phyloP scores from a whole-genome alignment of 2,113 vertebrate genomes.

The Engraulis encrasicolus region DNA sequence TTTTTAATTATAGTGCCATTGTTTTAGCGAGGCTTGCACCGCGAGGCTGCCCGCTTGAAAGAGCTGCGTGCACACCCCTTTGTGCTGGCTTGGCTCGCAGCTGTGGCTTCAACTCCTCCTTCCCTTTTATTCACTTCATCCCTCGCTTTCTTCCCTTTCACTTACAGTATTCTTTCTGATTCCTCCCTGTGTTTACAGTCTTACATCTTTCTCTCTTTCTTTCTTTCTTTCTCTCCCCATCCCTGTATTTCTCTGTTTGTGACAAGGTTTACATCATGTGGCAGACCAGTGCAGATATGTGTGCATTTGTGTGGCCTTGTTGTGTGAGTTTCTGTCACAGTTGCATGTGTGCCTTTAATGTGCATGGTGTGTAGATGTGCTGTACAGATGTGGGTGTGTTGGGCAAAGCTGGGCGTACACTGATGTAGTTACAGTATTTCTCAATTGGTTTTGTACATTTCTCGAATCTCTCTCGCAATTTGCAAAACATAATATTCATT shows the following conservation, averaged over 20 bases:
- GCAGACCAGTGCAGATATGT: neutral
- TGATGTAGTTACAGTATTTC: no score
- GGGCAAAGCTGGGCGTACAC: neutral
- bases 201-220: neutral
- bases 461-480: no score
- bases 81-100: conserved; percentile 46
- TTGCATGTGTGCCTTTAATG: neutral
- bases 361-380: neutral
- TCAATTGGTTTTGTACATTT: no score
- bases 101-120: conserved; percentile 7
- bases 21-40: conserved; percentile 30
- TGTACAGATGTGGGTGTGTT: neutral
- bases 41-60: conserved; percentile 36
- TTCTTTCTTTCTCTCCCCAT: neutral
- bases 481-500: no score
- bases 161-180: neutral
- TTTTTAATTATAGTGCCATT: conserved; percentile 37
- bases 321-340: neutral
- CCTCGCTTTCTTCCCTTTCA: neutral
- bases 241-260: neutral
- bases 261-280: neutral
- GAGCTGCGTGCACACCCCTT: conserved; percentile 27
- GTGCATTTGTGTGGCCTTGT: neutral
- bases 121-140: conserved; percentile 26
- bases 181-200: neutral